phyloP scores from a whole-genome alignment of 2,113 vertebrate species.

The Hippocampus zosterae region DNA sequence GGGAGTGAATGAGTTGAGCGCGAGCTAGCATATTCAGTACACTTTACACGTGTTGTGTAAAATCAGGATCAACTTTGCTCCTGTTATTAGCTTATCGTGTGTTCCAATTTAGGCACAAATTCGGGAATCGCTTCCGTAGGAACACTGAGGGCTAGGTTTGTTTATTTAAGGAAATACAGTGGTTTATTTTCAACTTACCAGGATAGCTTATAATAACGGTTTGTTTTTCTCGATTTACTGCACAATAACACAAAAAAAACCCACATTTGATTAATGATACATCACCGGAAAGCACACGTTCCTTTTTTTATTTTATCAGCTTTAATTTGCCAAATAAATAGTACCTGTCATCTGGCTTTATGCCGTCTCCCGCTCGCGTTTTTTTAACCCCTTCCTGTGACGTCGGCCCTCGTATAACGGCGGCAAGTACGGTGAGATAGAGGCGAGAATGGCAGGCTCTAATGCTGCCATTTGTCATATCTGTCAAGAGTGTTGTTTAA shows the following conservation, averaged over 20 bases:
- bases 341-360: constrained; percentile 34
- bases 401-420: background rate
- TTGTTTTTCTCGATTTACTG: constrained; percentile 29
- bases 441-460: constrained; percentile 78
- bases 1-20: no score
- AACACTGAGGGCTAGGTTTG: background rate
- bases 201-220: constrained; percentile 42
- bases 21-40: no score
- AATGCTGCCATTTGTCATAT: constrained; percentile 90
- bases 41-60: no score
- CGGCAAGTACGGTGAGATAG: constrained; percentile 37
- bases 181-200: constrained; percentile 16
- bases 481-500: constrained; percentile 86
- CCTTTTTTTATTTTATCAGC: constrained; percentile 53
- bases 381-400: constrained; percentile 27
- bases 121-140: background rate
- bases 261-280: constrained; percentile 60
- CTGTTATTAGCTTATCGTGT: no score
- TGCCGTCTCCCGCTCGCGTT: constrained; percentile 10
- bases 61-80: no score
- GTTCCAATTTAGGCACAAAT: no score
- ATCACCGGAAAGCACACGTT: constrained; percentile 25
- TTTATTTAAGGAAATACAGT: background rate
- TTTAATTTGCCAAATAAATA: constrained; percentile 53
- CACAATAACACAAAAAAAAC: constrained; percentile 31